These are phyloP conservation scores for Rhinichthys osculus DNA, from an alignment of 2,797 vertebrate genomes.

Conservation along the genomic window DNA sequence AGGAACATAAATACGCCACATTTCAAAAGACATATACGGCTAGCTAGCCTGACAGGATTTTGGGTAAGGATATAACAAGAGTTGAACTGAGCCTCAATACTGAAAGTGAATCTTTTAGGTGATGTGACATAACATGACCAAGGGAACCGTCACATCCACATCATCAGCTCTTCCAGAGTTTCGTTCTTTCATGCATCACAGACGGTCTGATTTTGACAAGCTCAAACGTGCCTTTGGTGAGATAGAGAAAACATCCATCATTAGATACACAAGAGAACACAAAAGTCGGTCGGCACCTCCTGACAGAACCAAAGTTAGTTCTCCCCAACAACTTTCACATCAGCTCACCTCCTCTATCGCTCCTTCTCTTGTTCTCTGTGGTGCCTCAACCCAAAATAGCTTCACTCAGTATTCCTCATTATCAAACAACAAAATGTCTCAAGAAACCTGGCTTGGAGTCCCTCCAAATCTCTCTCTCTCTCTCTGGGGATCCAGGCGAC, in stretches of 20 bases:
- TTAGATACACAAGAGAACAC: slow-evolving; percentile 15
- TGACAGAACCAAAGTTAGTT: slow-evolving; percentile 6
- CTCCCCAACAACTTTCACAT: slow-evolving; percentile 1
- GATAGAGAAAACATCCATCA: slow-evolving; percentile 34
- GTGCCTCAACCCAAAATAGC: slow-evolving; percentile 1
- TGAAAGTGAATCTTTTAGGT: slow-evolving; percentile 10
- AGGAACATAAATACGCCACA: neutral
- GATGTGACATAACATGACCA: slow-evolving; percentile 29
- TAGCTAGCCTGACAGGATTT: slow-evolving; percentile 15
- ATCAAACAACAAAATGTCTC: slow-evolving; percentile 20
- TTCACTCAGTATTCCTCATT: slow-evolving; percentile 20
- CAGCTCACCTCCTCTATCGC: neutral
- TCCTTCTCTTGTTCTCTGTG: slow-evolving; percentile 18
- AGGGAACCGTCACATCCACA: slow-evolving; percentile 26
- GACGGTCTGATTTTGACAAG: slow-evolving; percentile 12
- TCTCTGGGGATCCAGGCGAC: neutral
- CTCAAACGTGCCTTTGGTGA: slow-evolving; percentile 19
- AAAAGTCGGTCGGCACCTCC: slow-evolving; percentile 13
- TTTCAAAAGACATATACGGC: neutral
- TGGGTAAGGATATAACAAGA: neutral
- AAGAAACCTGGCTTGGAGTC: slow-evolving; percentile 7
- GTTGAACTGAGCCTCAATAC: neutral
- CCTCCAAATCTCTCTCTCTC: neutral
- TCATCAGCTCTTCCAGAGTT: slow-evolving; percentile 13
- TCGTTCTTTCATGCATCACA: slow-evolving; percentile 15